Evolutionary conservation across 2,797 vertebrate species (phyloP), one percentile per base, ranked within the genome.

Genomic region (Molothrus ater): DNA sequence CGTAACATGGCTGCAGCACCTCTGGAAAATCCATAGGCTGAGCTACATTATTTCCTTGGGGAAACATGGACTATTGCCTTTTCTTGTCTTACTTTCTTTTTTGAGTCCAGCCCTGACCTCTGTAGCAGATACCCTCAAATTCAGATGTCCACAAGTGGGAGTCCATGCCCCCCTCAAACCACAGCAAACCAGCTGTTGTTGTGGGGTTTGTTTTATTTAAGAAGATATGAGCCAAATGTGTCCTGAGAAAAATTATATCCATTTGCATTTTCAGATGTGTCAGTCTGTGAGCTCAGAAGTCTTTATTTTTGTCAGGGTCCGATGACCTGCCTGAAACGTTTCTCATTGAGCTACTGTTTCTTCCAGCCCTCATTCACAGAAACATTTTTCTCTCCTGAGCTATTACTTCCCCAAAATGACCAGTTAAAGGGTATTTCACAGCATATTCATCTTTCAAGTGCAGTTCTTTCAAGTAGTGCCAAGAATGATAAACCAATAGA

Each of bases 381-480:
- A 84, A 36, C n/a, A 65, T 91, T 93, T 94, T 93, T 93, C 72
- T 89, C 47, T 88, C 80, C 75, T 93, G 80, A 25, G 5, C 59
- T 91, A 61, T 95, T 87, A 57, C 80, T 92, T 94, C 80, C 57
- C 40, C 31, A 90, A 92, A 92, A 84, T 57, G 28, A 60, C 71
- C 70, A 69, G 76, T 94, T 92, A 90, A 88, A 92, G 80, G 64
- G 60, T 91, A 73, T 96, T 96, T 94, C 82, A 84, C 45, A 81
- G 82, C 59, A 81, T 95, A 92, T 96, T 88, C 80, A 65, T 94
- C 90, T 94, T 94, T 88, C 76, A 92, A 80, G 60, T 88, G 59
- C 71, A 43, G 65, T 43, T 95, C 88, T 93, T 96, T 91, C 60
- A 92, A 73, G 90, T 73, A 85, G 57, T 92, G 92, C 91, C 90